Conservation (phyloP, 2,113 vertebrate genomes). For the Sinocyclocheilus maitianheensis region DNA sequence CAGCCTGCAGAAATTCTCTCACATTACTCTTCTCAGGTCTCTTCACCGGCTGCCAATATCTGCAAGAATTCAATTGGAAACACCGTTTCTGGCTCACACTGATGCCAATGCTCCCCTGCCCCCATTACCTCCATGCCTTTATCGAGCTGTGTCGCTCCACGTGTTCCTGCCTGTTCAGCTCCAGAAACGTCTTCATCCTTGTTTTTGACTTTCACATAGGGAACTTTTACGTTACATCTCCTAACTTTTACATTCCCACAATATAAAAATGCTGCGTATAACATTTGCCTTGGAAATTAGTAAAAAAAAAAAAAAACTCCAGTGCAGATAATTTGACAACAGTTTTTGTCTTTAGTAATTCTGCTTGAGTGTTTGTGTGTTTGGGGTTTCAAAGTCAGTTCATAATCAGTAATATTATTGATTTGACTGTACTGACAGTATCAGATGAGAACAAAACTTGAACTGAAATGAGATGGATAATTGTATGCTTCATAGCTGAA, state of each 20-base stretch:
- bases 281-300: neutral
- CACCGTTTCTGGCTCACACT: neutral
- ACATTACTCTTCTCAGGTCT: constrained; percentile 28
- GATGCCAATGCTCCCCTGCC: constrained; percentile 4
- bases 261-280: neutral
- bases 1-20: constrained; percentile 22
- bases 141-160: constrained; percentile 1
- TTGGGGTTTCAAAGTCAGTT: neutral
- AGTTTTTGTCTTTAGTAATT: neutral
- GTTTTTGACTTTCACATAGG: constrained; percentile 2
- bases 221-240: neutral
- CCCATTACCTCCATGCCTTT: neutral
- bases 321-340: neutral
- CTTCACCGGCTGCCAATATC: constrained; percentile 20
- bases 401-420: neutral
- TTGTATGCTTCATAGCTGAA: neutral
- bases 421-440: neutral
- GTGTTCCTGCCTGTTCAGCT: neutral
- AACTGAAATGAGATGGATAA: neutral
- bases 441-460: neutral
- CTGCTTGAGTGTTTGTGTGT: neutral
- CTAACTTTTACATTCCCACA: neutral
- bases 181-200: neutral
- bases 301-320: neutral
- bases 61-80: constrained; percentile 4